Evolutionary conservation across 2,888 invertebrate species (phyloP), one percentile per base, ranked within the genome.

Genomic region (Dryobotodes eremita): DNA sequence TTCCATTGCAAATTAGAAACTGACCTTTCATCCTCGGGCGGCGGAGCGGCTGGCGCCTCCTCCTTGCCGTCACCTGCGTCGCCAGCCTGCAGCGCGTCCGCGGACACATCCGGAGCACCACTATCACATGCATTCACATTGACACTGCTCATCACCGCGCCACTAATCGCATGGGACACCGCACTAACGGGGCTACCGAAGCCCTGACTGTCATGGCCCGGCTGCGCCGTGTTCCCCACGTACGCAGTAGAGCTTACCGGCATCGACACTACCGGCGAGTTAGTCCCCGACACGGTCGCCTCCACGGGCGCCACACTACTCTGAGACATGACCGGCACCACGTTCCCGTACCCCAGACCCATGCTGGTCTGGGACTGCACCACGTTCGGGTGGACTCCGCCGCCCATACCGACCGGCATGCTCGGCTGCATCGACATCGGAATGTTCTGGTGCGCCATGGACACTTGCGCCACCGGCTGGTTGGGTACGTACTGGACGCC

Each of bases 111-210:
- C 70, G 92, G 90, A 92, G 94, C 95, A 93, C 94, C 96, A 95
- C 95, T 96, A 88, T 97, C 97, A 96, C 96, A 94, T 75, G 93
- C 93, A 94, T 95, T 96, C 94, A 95, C 95, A 95, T 95, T 95
- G 88, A 95, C 96, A 95, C 93, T 96, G 93, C 95, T 96, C 92
- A 95, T 93, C 91, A 96, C 96, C 74, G 91, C 91, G 89, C 95
- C 94, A 95, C 95, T 97, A 77, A 96, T 94, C 71, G 95, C 94
- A 88, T 97, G 97, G 88, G 97, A 96, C 93, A 96, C 95, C 59
- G 94, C 97, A 97, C 96, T 97, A 87, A 97, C 97, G 69, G 97
- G 97, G 92, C 97, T 97, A 74, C 97, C 97, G 88, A 97, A 97
- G 91, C 96, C 95, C 91, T 97, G 97, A 91, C 94, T 94, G 87